phyloP scores from a whole-genome alignment of 2,797 vertebrate species.

The Graptemys geographica region DNA sequence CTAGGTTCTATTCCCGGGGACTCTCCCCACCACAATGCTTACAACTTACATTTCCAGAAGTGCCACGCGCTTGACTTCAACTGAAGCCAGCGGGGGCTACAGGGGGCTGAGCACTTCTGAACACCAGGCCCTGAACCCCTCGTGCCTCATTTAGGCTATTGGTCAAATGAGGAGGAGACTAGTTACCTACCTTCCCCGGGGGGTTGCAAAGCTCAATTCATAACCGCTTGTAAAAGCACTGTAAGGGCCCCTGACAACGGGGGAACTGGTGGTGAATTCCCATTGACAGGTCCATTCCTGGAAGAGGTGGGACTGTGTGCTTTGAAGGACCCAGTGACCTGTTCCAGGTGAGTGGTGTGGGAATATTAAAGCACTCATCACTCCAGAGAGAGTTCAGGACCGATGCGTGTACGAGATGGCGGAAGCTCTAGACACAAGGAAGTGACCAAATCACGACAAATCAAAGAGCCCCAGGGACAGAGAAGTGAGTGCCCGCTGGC shows the following conservation, averaged over 20 bases:
- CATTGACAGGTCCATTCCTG: too few relatives aligned
- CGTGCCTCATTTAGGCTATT: neutral
- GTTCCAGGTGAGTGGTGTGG: neutral
- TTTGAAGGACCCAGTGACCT: neutral
- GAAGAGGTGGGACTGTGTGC: neutral
- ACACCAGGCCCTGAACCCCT: too few relatives aligned
- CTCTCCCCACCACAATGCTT: too few relatives aligned
- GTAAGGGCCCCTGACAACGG: neutral
- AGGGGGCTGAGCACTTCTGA: too few relatives aligned
- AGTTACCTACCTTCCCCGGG: neutral
- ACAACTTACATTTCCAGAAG: too few relatives aligned
- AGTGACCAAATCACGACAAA: neutral
- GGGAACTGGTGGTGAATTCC: too few relatives aligned
- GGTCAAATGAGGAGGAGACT: neutral
- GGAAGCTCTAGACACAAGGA: neutral
- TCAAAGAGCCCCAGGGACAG: neutral
- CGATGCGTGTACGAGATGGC: accelerated
- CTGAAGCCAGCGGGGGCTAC: too few relatives aligned
- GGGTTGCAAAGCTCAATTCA: neutral
- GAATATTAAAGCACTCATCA: neutral
- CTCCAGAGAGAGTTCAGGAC: neutral
- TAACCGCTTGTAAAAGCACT: neutral
- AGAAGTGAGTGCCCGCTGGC: neutral
- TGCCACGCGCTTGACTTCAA: too few relatives aligned
- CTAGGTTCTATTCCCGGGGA: neutral